Base-by-base conservation (phyloP, 2,888 invertebrate species). In the Rhagonycha lutea region DNA sequence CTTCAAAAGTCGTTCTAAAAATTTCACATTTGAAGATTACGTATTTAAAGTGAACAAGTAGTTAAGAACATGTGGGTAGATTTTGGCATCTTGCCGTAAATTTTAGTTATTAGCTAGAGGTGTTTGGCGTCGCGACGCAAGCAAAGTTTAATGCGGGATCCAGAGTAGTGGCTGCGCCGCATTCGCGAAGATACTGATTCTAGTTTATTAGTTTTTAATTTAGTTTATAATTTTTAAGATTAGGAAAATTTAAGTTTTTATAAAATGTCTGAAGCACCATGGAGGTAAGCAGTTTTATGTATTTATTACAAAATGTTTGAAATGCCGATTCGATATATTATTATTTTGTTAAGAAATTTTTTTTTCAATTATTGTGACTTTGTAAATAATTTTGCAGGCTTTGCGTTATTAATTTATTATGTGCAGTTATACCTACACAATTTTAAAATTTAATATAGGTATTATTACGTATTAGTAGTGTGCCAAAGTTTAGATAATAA, bases 101-200 rank as follows among this genome's bases (percentile, higher is more conserved):
- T 61, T 77, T 75, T 77, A 75, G 77, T 77, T 77, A 73, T 73
- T 75, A 61, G 32, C 72, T 63, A 70, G 74, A 69, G 65, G 74
- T 74, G 72, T 72, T 63, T 75, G 70, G 75, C 80, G 78, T 75
- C 79, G 74, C 72, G 80, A 79, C 77, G 81, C 78, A 76, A 78
- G 74, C 78, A 62, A 65, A 68, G 73, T 80, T 80, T 73, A 77
- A 77, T 76, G 76, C 79, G 78, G 47, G 77, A 78, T 78, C 75
- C 75, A 75, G 73, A 77, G 80, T 76, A 79, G 77, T 79, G 78
- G 78, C 74, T 73, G 76, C 80, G 80, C 78, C 80, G 79, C 79
- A 72, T 75, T 74, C 76, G 78, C 72, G 78, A 74, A 76, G 14
- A 63, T 71, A 68, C 69, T 71, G 75, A 63, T 68, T 72, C 47